These are phyloP conservation scores for Trachelipus rathkii DNA, from an alignment of 1,140 invertebrate species.

Conservation along the genomic window DNA sequence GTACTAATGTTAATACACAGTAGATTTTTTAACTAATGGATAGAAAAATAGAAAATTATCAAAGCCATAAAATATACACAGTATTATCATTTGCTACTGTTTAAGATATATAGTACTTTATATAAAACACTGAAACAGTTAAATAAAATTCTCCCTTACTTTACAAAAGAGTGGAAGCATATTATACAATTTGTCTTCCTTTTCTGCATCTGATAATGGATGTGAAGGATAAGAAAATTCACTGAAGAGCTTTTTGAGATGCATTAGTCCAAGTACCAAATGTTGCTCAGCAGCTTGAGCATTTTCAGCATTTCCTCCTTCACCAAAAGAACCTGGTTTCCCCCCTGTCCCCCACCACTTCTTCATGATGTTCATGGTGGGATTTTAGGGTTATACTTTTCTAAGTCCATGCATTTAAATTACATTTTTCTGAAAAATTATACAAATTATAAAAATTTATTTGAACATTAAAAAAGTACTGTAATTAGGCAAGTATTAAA, in stretches of 20 bases:
- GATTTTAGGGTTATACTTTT: background rate
- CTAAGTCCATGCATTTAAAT: background rate
- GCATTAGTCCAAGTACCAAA: slow-evolving; percentile 74
- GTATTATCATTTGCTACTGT: no score
- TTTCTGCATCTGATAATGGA: slow-evolving; percentile 71
- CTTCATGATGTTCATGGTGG: slow-evolving; percentile 43
- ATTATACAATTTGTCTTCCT: slow-evolving; percentile 92
- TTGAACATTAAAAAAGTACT: background rate
- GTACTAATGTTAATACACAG: no score
- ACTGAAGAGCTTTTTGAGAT: slow-evolving; percentile 90
- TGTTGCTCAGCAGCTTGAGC: slow-evolving; percentile 38
- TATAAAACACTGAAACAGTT: background rate
- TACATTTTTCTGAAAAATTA: background rate
- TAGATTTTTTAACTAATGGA: no score
- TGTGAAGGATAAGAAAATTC: slow-evolving; percentile 85
- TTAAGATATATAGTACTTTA: no score
- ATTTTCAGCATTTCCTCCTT: slow-evolving; percentile 28
- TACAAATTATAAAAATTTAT: background rate
- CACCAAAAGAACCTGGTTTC: slow-evolving; percentile 27
- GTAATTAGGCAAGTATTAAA: background rate
- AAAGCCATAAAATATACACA: no score
- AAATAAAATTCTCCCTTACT: slow-evolving; percentile 57
- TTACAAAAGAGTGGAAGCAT: slow-evolving; percentile 98
- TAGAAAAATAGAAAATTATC: no score
- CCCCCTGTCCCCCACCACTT: slow-evolving; percentile 43